Evolutionary conservation across 2,113 vertebrate species (phyloP).

Genomic region (Eulemur rufifrons): DNA sequence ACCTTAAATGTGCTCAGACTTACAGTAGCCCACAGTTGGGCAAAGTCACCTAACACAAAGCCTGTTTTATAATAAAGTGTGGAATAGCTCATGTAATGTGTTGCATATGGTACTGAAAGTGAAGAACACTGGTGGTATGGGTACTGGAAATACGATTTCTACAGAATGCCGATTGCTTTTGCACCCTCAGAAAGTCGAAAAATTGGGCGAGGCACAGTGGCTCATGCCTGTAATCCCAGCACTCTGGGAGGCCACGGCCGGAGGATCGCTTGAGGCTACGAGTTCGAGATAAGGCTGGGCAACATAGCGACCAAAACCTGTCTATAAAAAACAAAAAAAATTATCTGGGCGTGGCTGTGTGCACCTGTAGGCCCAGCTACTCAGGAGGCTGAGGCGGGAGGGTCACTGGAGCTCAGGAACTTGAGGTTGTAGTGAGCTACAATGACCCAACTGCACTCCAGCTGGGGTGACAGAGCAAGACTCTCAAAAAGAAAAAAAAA

Average conservation of each 20-base stretch:
- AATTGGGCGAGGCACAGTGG: background rate
- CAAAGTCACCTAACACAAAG: too few relatives aligned
- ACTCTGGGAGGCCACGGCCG: background rate
- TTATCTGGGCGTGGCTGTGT: background rate
- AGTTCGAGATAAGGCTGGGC: background rate
- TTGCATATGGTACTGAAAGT: too few relatives aligned
- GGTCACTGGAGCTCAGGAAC: background rate
- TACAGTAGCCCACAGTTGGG: too few relatives aligned
- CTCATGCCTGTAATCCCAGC: background rate
- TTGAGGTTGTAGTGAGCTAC: background rate
- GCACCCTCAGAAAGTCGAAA: too few relatives aligned
- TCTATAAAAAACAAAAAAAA: background rate
- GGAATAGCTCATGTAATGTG: too few relatives aligned
- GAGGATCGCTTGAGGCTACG: background rate
- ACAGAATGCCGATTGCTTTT: too few relatives aligned
- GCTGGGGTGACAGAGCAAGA: background rate
- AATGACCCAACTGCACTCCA: background rate
- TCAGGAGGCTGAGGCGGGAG: background rate
- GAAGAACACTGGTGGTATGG: too few relatives aligned
- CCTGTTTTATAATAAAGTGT: too few relatives aligned
- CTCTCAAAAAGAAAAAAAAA: background rate
- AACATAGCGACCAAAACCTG: background rate
- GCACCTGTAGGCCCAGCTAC: background rate
- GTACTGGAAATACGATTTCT: too few relatives aligned
- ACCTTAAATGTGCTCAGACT: too few relatives aligned